phyloP scores from a whole-genome alignment of 2,113 vertebrate genomes.

The Phylloscopus trochilus region DNA sequence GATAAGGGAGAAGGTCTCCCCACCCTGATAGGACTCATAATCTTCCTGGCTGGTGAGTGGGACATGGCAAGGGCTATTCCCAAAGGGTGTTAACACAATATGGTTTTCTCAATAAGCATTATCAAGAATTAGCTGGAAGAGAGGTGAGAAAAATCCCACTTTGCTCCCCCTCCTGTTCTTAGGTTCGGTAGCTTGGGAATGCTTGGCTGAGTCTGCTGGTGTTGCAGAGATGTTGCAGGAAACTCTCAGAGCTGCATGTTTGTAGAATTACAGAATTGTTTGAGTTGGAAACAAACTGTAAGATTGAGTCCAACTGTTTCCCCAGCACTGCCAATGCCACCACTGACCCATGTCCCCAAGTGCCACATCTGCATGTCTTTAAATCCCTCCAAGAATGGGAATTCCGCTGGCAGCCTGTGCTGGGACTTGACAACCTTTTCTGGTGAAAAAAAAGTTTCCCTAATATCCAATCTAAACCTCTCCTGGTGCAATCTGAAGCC shows the following conservation, averaged over 20 bases:
- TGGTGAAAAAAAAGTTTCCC: background rate
- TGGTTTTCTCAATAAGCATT: background rate
- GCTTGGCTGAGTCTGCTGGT: background rate
- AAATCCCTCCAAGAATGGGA: background rate
- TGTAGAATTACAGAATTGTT: background rate
- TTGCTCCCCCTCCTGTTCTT: background rate
- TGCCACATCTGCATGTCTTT: background rate
- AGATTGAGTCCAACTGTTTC: background rate
- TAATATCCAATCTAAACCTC: background rate
- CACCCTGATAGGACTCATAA: background rate
- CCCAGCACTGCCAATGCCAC: background rate
- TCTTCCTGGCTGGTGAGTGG: background rate
- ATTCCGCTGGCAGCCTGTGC: background rate
- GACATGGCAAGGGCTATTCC: background rate
- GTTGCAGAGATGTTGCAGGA: background rate
- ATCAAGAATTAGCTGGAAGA: background rate
- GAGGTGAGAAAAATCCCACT: slow-evolving; percentile 13
- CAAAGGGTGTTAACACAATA: background rate
- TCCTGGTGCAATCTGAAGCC: background rate
- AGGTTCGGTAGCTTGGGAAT: background rate
- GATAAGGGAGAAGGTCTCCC: background rate
- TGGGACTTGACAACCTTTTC: too few species aligned
- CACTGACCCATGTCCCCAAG: background rate
- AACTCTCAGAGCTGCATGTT: background rate
- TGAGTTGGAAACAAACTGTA: background rate